Percentiles rank a stretch among this genome's conserved stretches.
phyloP scores from a whole-genome alignment of 2,797 vertebrate species.

The Ataeniobius toweri region DNA sequence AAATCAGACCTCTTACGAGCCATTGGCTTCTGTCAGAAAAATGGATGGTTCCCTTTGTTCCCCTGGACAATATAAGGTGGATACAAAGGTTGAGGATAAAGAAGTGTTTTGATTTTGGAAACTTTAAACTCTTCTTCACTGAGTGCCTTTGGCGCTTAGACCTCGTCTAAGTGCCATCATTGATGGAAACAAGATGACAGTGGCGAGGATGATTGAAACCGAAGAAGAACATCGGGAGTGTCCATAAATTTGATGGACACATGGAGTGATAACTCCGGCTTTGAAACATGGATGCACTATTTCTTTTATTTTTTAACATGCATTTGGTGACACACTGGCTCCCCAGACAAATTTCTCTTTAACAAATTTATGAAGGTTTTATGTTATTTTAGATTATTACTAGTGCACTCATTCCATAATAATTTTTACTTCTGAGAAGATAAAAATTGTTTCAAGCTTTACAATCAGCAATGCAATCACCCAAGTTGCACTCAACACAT shows the following conservation, averaged over 20 bases:
- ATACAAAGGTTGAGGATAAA: conserved; percentile 75
- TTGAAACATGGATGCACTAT: conserved; percentile 5
- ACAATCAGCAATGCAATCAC: no score
- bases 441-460: background rate
- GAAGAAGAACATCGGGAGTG: conserved; percentile 25
- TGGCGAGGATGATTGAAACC: conserved; percentile 12
- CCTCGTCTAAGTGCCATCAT: conserved; percentile 1
- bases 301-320: conserved; percentile 15
- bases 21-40: conserved; percentile 93
- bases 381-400: background rate
- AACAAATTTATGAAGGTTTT: background rate
- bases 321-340: background rate
- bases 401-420: background rate
- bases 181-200: conserved; percentile 1
- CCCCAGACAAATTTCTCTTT: background rate
- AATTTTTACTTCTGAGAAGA: background rate
- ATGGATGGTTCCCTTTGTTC: conserved; percentile 93
- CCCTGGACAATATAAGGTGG: conserved; percentile 82
- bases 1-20: conserved; percentile 94
- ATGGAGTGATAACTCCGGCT: background rate
- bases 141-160: conserved; percentile 20
- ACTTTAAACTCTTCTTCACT: conserved; percentile 29
- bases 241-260: conserved; percentile 18
- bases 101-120: conserved; percentile 73
- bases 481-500: background rate